Base-by-base conservation (phyloP, 2,113 vertebrate species). In the Sula dactylatra region DNA sequence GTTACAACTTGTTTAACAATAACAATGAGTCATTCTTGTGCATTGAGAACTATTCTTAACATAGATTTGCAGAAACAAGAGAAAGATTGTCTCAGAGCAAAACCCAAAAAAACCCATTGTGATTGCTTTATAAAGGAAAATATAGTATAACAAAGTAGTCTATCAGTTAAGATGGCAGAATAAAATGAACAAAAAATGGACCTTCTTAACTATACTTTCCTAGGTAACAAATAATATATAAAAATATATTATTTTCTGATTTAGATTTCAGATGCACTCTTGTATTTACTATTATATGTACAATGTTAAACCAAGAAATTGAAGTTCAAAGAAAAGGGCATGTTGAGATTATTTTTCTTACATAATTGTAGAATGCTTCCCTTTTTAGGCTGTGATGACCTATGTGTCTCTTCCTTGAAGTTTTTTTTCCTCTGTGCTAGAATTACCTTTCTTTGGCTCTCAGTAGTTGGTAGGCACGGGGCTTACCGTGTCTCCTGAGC, bases 41-140 rank as follows among this genome's bases (percentile, higher is more conserved):
- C 70, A 73, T 16, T 72, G 34, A 55, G 14, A 83, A 71, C 19
- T 65, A 31, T 42, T 25, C 32, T 64, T 62, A 42, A 40, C 6
- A 45, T 3, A 74, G 38, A 77, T 54, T 59, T 10, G 2, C 25
- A 92, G 62, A 72, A 91, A n/a, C 13, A 74, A 78, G 67, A 64
- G 18, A 42, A 81, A 58, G 9, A 44, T 25, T 72, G 58, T 34
- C 44, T 89, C 26, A 42, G n/a, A 91, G 36, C 4, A 73, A 1
- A 69, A 15, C 3, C 2, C 12, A 52, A 70, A 49, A 38, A 20
- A 1, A 1, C 7, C 17, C 36, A 29, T 19, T 10, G 4, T 59
- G 7, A 47, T 55, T 38, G 18, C 9, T 73, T 59, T 49, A 29
- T 54, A 36, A 74, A 62, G 47, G 16, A 80, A 91, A 50, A 70